Percentiles rank a stretch among this genome's conserved stretches.
Evolutionary conservation across 1,140 invertebrate genomes (phyloP).

Genomic region (Drosophila bocqueti): DNA sequence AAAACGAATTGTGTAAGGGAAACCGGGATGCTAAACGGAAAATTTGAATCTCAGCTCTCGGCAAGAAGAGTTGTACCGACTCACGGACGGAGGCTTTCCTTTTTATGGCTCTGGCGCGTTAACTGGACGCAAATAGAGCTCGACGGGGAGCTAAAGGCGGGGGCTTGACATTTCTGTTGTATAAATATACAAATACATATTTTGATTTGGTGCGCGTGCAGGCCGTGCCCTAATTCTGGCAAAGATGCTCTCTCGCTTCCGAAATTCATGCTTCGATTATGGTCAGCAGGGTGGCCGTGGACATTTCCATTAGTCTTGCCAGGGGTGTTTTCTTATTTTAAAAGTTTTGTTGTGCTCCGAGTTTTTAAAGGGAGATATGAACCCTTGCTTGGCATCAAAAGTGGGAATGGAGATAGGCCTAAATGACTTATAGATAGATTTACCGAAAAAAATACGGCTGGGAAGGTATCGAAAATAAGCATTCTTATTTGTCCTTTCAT

Average conservation of each 20-base stretch:
- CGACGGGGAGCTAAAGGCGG: conserved; percentile 38
- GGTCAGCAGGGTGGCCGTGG: conserved; percentile 22
- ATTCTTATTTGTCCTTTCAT: neutral
- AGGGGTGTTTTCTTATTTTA: neutral
- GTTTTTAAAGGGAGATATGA: neutral
- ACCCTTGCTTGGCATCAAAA: too few species aligned
- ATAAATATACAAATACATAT: conserved; percentile 70
- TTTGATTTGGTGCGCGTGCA: conserved; percentile 79
- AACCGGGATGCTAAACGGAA: conserved; percentile 68
- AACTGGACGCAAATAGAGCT: conserved; percentile 82
- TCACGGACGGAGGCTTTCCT: conserved; percentile 54
- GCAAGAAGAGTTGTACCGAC: conserved; percentile 35
- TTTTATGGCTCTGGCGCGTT: conserved; percentile 74
- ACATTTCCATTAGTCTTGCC: neutral
- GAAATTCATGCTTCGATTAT: conserved; percentile 28
- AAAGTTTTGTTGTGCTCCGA: neutral
- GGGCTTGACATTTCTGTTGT: conserved; percentile 66
- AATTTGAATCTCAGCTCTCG: conserved; percentile 69
- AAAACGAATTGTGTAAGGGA: conserved; percentile 74
- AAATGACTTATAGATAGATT: neutral
- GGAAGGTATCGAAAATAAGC: neutral
- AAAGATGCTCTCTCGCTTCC: neutral
- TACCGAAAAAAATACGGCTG: neutral
- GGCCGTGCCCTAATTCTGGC: conserved; percentile 62
- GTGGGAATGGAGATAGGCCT: too few species aligned